Evolutionary conservation across 2,797 vertebrate genomes (phyloP), one percentile per base, ranked within the genome.

Genomic region (Echiichthys vipera): DNA sequence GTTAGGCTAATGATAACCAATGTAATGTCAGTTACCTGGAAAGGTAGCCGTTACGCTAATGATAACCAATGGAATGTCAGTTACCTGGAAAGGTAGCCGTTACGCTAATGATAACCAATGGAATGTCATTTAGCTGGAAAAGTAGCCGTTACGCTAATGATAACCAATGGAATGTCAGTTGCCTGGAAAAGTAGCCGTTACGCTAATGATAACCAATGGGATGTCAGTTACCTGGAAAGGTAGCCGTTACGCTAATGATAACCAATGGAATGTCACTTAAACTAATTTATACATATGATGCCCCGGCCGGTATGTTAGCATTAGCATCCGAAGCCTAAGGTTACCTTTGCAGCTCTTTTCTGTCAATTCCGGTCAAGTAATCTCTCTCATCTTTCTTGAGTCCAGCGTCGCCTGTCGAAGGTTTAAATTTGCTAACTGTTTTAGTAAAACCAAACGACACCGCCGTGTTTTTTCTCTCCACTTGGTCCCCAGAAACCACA

Each of bases 391-490:
- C 91, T 13, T 65, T 73, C 56, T 75, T 88, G 0, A 12, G 32
- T 7, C 12, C 40, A 7, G 49, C 43, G 4, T 90, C 87, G 0
- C 36, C 71, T 2, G 47, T 43, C 1, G 78, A 14, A 0, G 65
- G 27, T 83, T 94, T 95, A 5, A 87, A 86, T 76, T 93, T 95
- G 25, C 1, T 92, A 0, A 94, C 50, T 10, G 91, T 95, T 91
- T 95, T 95, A 37, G 87, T 94, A 37, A 96, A 95, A 43, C 94
- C 92, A 81, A 96, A 96, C 3, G 94, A 95, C 40, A 95, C 88
- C 0, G 88, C 71, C 1, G 54, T 18, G 0, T 77, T 1, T 88
- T 94, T 95, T 47, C 22, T 92, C 46, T 89, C 89, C 13, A 40
- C 85, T 17, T 80, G 76, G 2, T 84, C 85, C 55, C 65, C 86